Base-by-base conservation (phyloP, 2,888 invertebrate genomes). In the Drosophila demipolita region DNA sequence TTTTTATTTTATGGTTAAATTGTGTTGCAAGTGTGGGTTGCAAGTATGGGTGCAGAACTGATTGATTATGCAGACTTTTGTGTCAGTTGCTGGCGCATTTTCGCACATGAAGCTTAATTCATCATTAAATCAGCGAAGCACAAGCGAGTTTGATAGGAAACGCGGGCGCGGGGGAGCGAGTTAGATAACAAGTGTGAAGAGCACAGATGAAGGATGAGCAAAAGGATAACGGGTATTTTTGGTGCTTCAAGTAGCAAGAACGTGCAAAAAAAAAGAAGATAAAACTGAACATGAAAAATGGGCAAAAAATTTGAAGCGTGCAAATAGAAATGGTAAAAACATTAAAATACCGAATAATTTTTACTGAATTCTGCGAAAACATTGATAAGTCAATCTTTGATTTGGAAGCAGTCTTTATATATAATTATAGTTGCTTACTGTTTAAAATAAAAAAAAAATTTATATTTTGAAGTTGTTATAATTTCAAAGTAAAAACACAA, bases 41-140 rank as follows among this genome's bases (percentile, higher is more conserved):
- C 3, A 23, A 9, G 36, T 20, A 3, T 20, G 17, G 8, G 38
- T 42, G 8, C 1, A 15, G 23, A 36, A 73, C 81, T 87, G 89
- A 87, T 87, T 87, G 87, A 87, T 87, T 87, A 88, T 87, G 87
- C 87, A 85, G 85, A 87, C 80, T 88, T 83, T 87, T 82, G 82
- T 84, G 87, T 79, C 85, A 80, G 83, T 80, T 80, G 72, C 74
- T 73, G 69, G 75, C 82, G 80, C 73, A 66, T 84, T 81, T 88
- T 83, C 75, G 68, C 73, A 77, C 71, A 75, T 80, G 74, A 66
- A 78, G 78, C 75, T 87, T 87, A 87, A 84, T 87, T 88, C 87
- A 87, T 87, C 86, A 87, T 87, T 86, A 79, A 75, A 80, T 63
- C 77, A 75, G 63, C 72, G 61, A 67, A 68, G 73, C 77, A 73